Conservation (phyloP, 2,797 vertebrate genomes). For the Sciaenops ocellatus region DNA sequence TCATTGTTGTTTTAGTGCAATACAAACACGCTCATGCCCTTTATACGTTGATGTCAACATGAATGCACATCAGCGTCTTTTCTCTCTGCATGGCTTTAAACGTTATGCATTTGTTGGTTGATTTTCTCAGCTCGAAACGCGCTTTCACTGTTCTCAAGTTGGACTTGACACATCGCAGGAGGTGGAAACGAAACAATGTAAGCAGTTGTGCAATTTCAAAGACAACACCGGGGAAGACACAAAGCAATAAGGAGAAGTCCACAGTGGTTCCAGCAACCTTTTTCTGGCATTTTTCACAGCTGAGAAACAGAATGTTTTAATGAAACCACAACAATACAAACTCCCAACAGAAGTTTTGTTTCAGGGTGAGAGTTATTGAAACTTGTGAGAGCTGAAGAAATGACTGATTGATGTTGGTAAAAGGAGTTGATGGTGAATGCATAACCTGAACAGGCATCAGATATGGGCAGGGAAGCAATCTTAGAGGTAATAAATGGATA, state of each 20-base stretch:
- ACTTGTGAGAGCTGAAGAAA: conserved; percentile 21
- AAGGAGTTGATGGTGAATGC: conserved; percentile 26
- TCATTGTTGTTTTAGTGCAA: conserved; percentile 24
- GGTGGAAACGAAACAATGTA: conserved; percentile 40
- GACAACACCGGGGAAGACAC: conserved; percentile 43
- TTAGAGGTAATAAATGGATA: conserved; percentile 21
- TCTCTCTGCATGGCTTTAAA: conserved; percentile 20
- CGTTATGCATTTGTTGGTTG: conserved; percentile 5
- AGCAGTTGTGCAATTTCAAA: conserved; percentile 55
- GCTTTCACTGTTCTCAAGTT: conserved; percentile 33
- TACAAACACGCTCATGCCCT: conserved; percentile 6
- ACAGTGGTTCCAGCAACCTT: conserved; percentile 24
- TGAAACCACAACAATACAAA: conserved; percentile 61
- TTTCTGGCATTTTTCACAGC: conserved; percentile 51
- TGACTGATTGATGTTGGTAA: conserved; percentile 26
- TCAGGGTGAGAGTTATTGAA: conserved; percentile 31
- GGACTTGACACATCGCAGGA: conserved; percentile 42
- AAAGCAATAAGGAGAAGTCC: conserved; percentile 61
- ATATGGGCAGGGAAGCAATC: background rate
- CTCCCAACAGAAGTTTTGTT: conserved; percentile 39
- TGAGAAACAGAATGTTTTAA: conserved; percentile 56
- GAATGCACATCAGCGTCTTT: conserved; percentile 24
- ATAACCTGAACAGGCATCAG: conserved; percentile 26
- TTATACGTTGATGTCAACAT: conserved; percentile 14
- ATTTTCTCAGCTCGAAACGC: conserved; percentile 21